Percentiles rank a stretch among this genome's conserved stretches.
Evolutionary conservation across 2,888 invertebrate species (phyloP).

Genomic region (Pegoplata infirma): DNA sequence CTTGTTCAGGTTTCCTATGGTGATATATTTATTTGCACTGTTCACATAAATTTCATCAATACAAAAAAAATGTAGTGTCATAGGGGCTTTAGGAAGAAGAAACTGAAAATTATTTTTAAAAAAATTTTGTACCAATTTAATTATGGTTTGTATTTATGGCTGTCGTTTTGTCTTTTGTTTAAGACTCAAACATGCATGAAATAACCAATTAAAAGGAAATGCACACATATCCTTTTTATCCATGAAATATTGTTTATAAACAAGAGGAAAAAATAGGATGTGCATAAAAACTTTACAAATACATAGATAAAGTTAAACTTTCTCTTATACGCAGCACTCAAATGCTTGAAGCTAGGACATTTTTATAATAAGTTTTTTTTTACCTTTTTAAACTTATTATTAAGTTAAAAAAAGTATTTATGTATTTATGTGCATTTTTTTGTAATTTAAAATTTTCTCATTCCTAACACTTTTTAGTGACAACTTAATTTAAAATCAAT

Average conservation of each 20-base stretch:
- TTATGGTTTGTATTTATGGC: slow-evolving; percentile 24
- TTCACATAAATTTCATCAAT: no score
- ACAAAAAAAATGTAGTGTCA: no score
- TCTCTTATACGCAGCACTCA: not conserved
- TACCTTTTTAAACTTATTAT: no score
- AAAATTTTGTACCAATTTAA: slow-evolving; percentile 50
- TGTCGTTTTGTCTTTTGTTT: slow-evolving; percentile 6
- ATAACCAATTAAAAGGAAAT: slow-evolving; percentile 52
- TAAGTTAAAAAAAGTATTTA: no score
- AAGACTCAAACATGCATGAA: slow-evolving; percentile 55
- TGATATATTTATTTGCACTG: no score
- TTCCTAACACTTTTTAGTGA: no score
- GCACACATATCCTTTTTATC: slow-evolving; percentile 8
- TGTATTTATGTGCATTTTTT: no score
- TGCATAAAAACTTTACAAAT: slow-evolving; percentile 26
- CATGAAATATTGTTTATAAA: not conserved
- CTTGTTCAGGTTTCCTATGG: no score
- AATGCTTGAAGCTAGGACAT: slow-evolving; percentile 5
- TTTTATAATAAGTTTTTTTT: not conserved
- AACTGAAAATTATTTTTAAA: not conserved
- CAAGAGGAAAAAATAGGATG: not conserved
- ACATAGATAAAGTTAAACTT: slow-evolving; percentile 8
- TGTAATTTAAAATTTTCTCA: no score
- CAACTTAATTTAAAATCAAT: no score
- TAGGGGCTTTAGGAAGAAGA: no score